Percentiles rank a stretch among this genome's conserved stretches.
Evolutionary conservation across 2,797 vertebrate genomes (phyloP).

Genomic region (Limosa lapponica): DNA sequence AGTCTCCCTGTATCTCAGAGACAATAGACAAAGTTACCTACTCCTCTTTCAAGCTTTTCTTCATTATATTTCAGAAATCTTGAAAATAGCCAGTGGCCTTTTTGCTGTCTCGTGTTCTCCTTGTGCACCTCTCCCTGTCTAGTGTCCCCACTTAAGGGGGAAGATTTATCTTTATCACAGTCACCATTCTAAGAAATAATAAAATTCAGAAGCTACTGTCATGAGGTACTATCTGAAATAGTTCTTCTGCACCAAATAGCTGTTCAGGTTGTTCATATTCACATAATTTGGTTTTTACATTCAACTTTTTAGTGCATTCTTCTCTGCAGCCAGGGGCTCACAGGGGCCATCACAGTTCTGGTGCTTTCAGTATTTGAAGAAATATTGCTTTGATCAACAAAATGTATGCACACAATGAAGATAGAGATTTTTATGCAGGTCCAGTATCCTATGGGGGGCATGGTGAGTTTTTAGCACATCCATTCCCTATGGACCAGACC

Average conservation of each 20-base stretch:
- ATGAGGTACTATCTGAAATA: background rate
- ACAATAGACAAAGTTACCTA: background rate
- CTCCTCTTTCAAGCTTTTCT: background rate
- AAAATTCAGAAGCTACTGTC: background rate
- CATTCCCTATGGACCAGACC: background rate
- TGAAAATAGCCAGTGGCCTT: background rate
- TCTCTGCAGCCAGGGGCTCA: background rate
- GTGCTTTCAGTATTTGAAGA: background rate
- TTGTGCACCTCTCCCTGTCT: background rate
- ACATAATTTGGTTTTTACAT: background rate
- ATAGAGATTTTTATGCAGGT: background rate
- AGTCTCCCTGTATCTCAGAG: background rate
- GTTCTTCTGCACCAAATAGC: background rate
- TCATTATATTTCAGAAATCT: background rate
- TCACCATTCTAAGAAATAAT: background rate
- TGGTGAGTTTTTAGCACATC: background rate
- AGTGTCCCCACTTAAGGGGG: background rate
- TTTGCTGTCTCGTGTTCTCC: background rate
- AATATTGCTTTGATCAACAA: background rate
- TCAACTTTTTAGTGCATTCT: background rate
- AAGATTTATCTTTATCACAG: background rate
- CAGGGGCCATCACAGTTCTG: background rate
- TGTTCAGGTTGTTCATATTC: background rate
- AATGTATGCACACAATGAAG: background rate
- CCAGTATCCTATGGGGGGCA: background rate